These are phyloP conservation scores for Corbicula japonica DNA, from an alignment of 2,888 invertebrate species.

Conservation along the genomic window DNA sequence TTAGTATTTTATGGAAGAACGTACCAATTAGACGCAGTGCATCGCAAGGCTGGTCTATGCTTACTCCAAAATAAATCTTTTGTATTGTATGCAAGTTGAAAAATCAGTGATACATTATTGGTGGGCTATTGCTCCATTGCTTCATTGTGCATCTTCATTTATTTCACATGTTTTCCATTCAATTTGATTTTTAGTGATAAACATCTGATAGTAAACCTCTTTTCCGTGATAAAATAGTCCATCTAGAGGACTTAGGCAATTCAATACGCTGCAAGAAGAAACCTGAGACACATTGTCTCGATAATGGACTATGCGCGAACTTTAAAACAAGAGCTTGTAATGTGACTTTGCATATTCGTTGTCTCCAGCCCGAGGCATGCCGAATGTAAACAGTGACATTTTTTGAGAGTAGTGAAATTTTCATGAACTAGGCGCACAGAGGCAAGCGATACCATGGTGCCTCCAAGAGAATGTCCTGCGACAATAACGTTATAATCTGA, in stretches of 20 bases:
- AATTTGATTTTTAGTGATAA: not conserved
- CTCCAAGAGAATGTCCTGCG: slow-evolving; percentile 46
- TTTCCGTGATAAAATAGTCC: slow-evolving; percentile 33
- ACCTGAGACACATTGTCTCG: slow-evolving; percentile 28
- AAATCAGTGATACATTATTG: slow-evolving; percentile 20
- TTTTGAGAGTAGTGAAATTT: not conserved
- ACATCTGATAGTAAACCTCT: slow-evolving; percentile 41
- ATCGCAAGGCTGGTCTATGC: not conserved
- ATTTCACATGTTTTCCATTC: slow-evolving; percentile 9
- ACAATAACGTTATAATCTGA: slow-evolving; percentile 30
- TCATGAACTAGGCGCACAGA: slow-evolving; percentile 25
- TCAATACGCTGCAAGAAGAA: slow-evolving; percentile 17
- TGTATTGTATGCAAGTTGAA: slow-evolving; percentile 17
- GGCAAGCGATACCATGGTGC: slow-evolving; percentile 36
- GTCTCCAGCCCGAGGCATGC: slow-evolving; percentile 45
- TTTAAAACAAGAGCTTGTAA: slow-evolving; percentile 27
- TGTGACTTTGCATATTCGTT: slow-evolving; percentile 31
- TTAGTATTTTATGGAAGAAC: too few species aligned
- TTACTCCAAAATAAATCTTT: slow-evolving; percentile 23
- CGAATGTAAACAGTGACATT: slow-evolving; percentile 34
- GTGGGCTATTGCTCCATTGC: too few species aligned
- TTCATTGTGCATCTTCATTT: too few species aligned
- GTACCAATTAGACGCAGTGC: too few species aligned
- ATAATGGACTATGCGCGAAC: slow-evolving; percentile 46
- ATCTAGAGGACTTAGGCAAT: slow-evolving; percentile 5